phyloP scores from a whole-genome alignment of 2,888 invertebrate species.

The Griposia aprilina region DNA sequence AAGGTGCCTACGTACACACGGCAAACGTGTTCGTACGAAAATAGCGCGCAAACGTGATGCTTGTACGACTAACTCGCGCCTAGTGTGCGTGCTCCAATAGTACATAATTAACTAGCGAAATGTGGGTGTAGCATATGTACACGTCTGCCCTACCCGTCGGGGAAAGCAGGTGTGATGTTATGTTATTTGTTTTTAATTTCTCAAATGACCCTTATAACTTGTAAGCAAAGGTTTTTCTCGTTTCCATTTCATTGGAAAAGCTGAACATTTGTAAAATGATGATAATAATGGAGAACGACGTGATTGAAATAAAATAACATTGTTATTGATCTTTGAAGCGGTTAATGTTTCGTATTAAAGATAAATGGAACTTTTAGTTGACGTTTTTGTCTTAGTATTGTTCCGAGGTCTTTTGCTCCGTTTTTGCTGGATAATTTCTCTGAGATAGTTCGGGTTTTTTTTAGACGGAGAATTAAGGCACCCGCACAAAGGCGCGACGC shows the following conservation, averaged over 20 bases:
- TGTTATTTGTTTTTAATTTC: neutral
- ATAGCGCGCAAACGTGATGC: no score
- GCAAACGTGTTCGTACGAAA: no score
- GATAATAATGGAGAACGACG: slow-evolving; percentile 7
- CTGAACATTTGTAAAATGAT: slow-evolving; percentile 21
- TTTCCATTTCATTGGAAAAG: slow-evolving; percentile 7
- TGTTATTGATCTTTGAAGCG: slow-evolving; percentile 39
- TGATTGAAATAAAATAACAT: slow-evolving; percentile 49
- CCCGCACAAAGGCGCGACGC: no score
- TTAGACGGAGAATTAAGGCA: no score
- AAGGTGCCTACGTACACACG: no score
- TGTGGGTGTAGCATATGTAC: no score
- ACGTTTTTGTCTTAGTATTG: slow-evolving; percentile 20
- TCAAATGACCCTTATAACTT: neutral
- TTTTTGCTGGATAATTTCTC: neutral
- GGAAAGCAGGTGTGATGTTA: no score
- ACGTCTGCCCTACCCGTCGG: no score
- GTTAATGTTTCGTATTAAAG: slow-evolving; percentile 47
- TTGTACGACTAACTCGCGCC: no score
- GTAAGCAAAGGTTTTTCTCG: neutral
- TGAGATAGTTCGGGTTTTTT: neutral
- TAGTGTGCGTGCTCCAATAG: no score
- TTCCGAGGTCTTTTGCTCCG: neutral
- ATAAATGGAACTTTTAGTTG: slow-evolving; percentile 22
- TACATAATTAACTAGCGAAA: no score